Conservation (phyloP, 2,797 vertebrate species). For the Danio kyathit region DNA sequence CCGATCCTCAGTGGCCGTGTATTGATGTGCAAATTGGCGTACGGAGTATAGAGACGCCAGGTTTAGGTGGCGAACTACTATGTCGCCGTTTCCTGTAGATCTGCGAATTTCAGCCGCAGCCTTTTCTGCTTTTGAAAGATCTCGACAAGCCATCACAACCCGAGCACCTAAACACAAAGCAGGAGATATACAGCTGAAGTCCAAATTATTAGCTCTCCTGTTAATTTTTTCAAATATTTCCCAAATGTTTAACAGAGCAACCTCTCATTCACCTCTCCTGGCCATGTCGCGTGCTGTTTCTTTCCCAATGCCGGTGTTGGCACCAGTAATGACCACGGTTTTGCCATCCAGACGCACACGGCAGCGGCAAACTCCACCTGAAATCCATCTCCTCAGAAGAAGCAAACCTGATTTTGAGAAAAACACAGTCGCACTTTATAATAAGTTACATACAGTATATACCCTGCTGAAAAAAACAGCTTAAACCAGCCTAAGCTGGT, state of each 20-base stretch:
- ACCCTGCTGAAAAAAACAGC: no score
- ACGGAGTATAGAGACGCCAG: slow-evolving; percentile 64
- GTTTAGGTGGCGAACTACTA: slow-evolving; percentile 65
- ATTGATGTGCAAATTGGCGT: slow-evolving; percentile 59
- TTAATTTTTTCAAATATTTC: no score
- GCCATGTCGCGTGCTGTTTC: slow-evolving; percentile 84
- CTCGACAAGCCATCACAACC: slow-evolving; percentile 69
- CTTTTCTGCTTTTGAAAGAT: slow-evolving; percentile 60
- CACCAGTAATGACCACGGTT: slow-evolving; percentile 83
- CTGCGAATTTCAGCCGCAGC: slow-evolving; percentile 63
- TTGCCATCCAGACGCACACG: slow-evolving; percentile 77
- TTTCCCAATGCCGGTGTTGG: slow-evolving; percentile 87
- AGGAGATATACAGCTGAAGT: no score
- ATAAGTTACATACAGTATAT: no score
- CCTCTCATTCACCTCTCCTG: slow-evolving; percentile 70
- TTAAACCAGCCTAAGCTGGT: no score
- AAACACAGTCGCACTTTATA: not conserved
- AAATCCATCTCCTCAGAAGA: slow-evolving; percentile 76
- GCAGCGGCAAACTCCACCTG: slow-evolving; percentile 78
- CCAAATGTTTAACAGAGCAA: not conserved
- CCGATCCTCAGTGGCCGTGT: slow-evolving; percentile 53
- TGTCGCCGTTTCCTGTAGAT: slow-evolving; percentile 61
- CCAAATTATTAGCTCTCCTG: no score
- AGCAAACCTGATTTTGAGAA: slow-evolving; percentile 58
- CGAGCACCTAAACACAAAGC: slow-evolving; percentile 61